These are phyloP conservation scores for Eurystomus glaucurus DNA, from an alignment of 2,797 vertebrate species.

Conservation along the genomic window DNA sequence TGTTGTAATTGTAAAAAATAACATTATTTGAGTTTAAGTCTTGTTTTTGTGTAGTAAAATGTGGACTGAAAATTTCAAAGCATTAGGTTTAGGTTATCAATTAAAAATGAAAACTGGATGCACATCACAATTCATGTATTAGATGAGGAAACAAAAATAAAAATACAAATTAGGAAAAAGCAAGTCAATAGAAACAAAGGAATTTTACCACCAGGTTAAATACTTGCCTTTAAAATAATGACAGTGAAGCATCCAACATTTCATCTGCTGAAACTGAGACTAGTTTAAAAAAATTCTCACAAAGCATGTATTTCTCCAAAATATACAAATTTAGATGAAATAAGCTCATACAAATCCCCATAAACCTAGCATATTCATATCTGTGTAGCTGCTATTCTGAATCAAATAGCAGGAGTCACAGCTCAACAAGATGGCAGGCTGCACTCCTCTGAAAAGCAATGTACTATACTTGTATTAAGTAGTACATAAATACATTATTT, in stretches of 20 bases:
- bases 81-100: not conserved
- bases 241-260: not conserved
- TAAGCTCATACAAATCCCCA: not conserved
- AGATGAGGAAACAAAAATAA: not conserved
- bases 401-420: not conserved
- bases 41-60: accelerated
- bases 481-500: not conserved
- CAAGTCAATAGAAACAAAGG: not conserved
- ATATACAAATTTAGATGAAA: not conserved
- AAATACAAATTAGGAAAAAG: not conserved
- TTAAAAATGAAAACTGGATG: not conserved
- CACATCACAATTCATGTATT: not conserved
- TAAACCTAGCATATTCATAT: not conserved
- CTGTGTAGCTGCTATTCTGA: not conserved
- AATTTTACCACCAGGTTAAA: not conserved
- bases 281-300: not conserved
- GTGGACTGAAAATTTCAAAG: not conserved
- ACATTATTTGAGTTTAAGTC: not conserved
- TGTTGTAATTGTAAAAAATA: not conserved
- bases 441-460: not conserved
- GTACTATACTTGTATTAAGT: not conserved
- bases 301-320: not conserved
- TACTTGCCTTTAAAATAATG: not conserved
- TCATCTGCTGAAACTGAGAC: not conserved
- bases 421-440: not conserved